Evolutionary conservation across 2,888 invertebrate species (phyloP).

Genomic region (Onthophagus sagittarius): DNA sequence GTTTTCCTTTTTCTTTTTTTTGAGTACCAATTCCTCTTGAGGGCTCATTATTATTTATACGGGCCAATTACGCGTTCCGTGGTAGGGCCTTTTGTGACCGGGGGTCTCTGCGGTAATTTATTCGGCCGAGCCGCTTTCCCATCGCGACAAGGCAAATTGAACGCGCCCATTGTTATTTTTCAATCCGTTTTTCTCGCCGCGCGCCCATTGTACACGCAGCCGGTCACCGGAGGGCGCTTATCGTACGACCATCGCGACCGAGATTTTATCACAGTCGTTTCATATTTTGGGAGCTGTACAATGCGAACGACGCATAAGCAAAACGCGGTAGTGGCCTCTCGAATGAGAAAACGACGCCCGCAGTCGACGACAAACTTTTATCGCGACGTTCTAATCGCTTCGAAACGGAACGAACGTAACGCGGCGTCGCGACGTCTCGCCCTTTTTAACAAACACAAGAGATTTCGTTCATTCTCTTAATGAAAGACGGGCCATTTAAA

Average conservation of each 20-base stretch:
- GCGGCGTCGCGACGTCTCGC: background rate
- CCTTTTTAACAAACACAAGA: background rate
- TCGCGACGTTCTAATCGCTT: background rate
- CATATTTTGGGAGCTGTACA: background rate
- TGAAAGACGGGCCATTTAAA: background rate
- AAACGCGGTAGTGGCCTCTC: background rate
- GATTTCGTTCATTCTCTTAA: background rate
- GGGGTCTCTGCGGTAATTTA: background rate
- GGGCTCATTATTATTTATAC: background rate
- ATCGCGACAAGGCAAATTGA: slow-evolving; percentile 2
- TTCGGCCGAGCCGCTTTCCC: background rate
- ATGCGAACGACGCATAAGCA: background rate
- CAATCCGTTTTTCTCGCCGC: slow-evolving; percentile 6
- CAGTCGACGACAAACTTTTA: background rate
- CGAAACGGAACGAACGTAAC: background rate
- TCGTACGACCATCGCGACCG: background rate
- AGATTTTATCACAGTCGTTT: background rate
- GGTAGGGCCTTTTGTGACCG: background rate
- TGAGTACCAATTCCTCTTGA: too few relatives aligned
- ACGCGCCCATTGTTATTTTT: slow-evolving; percentile 11
- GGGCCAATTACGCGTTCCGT: background rate
- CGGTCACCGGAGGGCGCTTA: background rate
- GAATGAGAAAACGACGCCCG: background rate
- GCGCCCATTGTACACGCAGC: slow-evolving; percentile 1
- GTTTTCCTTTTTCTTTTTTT: too few relatives aligned